Conservation (phyloP, 1,140 invertebrate species). For the Drosophila malerkotliana region DNA sequence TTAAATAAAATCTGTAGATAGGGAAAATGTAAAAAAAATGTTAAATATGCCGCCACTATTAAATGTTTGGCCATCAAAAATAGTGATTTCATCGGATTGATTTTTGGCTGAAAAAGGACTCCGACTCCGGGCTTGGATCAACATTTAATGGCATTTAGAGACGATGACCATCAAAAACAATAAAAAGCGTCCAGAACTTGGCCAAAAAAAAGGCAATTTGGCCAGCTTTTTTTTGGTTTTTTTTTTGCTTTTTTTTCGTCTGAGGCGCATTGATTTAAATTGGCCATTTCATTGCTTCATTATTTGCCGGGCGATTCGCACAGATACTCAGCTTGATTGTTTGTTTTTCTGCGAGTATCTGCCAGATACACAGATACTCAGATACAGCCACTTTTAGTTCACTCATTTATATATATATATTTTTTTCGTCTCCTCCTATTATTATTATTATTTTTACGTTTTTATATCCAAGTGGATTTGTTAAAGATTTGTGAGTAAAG, state of each 20-base stretch:
- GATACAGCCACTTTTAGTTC: conserved; percentile 1
- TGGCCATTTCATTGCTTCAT: conserved; percentile 74
- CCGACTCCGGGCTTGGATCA: conserved; percentile 3
- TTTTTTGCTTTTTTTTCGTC: conserved; percentile 10
- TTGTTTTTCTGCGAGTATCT: conserved; percentile 39
- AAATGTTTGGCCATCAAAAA: conserved; percentile 2
- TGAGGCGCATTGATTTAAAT: conserved; percentile 68
- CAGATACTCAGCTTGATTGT: conserved; percentile 63
- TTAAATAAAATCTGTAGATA: not conserved
- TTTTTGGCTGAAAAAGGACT: conserved; percentile 12
- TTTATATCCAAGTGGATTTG: conserved; percentile 43
- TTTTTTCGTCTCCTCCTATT: not conserved
- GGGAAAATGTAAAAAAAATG: not conserved
- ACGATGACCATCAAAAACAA: conserved; percentile 28
- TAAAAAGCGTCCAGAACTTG: conserved; percentile 22
- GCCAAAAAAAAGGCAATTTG: conserved; percentile 44
- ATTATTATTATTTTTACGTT: conserved; percentile 23
- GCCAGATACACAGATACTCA: not conserved
- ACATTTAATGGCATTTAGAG: conserved; percentile 43
- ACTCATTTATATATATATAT: not conserved
- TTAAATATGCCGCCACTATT: not conserved
- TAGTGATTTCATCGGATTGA: conserved; percentile 21
- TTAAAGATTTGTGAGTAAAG: conserved; percentile 38
- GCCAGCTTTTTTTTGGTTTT: conserved; percentile 21
- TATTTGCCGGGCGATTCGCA: conserved; percentile 43